These are phyloP conservation scores for Indri indri DNA, from an alignment of 2,113 vertebrate genomes.

Conservation along the genomic window DNA sequence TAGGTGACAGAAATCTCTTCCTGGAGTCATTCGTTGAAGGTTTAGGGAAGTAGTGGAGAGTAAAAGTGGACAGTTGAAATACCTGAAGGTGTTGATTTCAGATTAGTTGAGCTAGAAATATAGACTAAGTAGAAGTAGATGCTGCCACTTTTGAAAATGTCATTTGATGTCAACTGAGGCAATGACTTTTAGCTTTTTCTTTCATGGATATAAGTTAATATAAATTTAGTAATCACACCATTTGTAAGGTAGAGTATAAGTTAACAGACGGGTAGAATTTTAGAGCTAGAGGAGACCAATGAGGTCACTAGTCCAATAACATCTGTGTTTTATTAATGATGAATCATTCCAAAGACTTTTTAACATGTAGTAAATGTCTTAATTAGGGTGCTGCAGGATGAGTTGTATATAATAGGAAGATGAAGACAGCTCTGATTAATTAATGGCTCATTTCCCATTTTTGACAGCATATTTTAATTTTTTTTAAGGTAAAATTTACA, in stretches of 20 bases:
- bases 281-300: not conserved
- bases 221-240: not conserved
- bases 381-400: not conserved
- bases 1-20: not conserved
- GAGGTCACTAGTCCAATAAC: not conserved
- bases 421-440: conserved; percentile 1
- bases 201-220: not conserved
- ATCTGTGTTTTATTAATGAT: not conserved
- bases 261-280: conserved; percentile 12
- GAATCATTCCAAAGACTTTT: conserved; percentile 21
- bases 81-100: not conserved
- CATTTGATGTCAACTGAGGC: not conserved
- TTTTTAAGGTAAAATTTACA: conserved; percentile 36
- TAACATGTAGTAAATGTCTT: conserved; percentile 15
- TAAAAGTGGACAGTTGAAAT: not conserved
- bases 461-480: not conserved
- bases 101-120: conserved; percentile 1
- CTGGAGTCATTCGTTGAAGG: conserved; percentile 18
- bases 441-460: conserved; percentile 22
- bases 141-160: conserved; percentile 42
- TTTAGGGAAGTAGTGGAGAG: not conserved
- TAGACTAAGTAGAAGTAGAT: not conserved
- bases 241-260: conserved; percentile 32
- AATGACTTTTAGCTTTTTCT: conserved; percentile 36
- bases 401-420: not conserved